Percentiles rank a stretch among this genome's conserved stretches.
Evolutionary conservation across 2,888 invertebrate genomes (phyloP).

Genomic region (Dioctria rufipes): DNA sequence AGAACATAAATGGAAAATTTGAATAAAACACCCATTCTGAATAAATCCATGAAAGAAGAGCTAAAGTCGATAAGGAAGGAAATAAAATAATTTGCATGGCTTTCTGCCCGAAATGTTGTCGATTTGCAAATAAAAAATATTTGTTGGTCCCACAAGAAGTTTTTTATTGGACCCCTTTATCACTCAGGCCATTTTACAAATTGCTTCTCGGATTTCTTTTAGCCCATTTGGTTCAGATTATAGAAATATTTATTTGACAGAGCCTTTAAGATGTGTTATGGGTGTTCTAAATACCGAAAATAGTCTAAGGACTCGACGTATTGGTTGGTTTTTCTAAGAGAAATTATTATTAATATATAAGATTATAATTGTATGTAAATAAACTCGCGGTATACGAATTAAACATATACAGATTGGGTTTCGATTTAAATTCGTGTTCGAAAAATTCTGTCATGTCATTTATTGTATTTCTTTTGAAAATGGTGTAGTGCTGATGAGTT

Average conservation of each 20-base stretch:
- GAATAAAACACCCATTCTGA: constrained; percentile 53
- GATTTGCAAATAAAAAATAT: constrained; percentile 40
- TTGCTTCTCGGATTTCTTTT: constrained; percentile 53
- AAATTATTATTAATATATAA: too few relatives aligned
- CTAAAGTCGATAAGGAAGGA: constrained; percentile 53
- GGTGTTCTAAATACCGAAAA: too few relatives aligned
- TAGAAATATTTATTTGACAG: constrained; percentile 51
- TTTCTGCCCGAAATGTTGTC: constrained; percentile 28
- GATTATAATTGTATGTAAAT: too few relatives aligned
- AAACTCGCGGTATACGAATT: too few relatives aligned
- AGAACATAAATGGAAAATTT: constrained; percentile 31
- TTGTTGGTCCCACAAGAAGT: constrained; percentile 17
- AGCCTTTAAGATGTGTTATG: background rate
- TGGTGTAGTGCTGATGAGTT: too few relatives aligned
- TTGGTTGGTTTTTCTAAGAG: too few relatives aligned
- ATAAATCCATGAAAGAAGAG: constrained; percentile 45
- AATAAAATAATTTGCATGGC: constrained; percentile 56
- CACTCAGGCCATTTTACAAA: constrained; percentile 56
- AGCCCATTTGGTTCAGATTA: constrained; percentile 51
- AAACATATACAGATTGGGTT: too few relatives aligned
- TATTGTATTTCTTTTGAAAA: too few relatives aligned
- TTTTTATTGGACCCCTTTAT: constrained; percentile 52
- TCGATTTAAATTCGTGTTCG: too few relatives aligned
- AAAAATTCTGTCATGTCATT: too few relatives aligned
- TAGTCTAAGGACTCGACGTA: too few relatives aligned